Evolutionary conservation across 2,797 vertebrate genomes (phyloP).

Genomic region (Cygnus olor): DNA sequence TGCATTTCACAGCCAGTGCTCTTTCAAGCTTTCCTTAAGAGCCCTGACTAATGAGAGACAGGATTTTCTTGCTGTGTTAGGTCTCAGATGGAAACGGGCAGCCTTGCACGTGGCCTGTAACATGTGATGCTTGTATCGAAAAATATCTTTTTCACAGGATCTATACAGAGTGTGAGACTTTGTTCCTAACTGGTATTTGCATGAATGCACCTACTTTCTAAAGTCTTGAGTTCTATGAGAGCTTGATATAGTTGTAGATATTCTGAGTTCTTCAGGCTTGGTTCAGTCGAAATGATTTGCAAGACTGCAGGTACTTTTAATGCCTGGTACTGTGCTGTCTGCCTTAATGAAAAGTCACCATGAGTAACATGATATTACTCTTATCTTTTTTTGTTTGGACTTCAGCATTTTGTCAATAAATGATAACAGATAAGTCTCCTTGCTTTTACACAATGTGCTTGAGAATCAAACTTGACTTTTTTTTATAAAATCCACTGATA

Average conservation of each 20-base stretch:
- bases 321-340: fast-evolving
- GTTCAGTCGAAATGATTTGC: not conserved
- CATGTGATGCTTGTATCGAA: not conserved
- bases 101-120: not conserved
- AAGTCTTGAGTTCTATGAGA: not conserved
- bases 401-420: not conserved
- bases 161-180: not conserved
- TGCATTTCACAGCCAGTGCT: fast-evolving
- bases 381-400: not conserved
- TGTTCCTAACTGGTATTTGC: not conserved
- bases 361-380: not conserved
- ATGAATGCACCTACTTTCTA: not conserved
- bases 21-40: fast-evolving
- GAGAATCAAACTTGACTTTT: not conserved
- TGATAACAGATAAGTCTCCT: not conserved
- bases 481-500: not conserved
- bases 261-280: not conserved
- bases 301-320: not conserved
- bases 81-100: not conserved
- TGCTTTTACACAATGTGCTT: not conserved
- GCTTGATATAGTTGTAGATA: not conserved
- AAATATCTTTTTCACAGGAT: not conserved
- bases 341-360: fast-evolving
- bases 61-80: not conserved
- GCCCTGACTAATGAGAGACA: not conserved